Evolutionary conservation across 92 coral and sea anemone species (phyloP).

Genomic region (Palythoa caribaeorum): DNA sequence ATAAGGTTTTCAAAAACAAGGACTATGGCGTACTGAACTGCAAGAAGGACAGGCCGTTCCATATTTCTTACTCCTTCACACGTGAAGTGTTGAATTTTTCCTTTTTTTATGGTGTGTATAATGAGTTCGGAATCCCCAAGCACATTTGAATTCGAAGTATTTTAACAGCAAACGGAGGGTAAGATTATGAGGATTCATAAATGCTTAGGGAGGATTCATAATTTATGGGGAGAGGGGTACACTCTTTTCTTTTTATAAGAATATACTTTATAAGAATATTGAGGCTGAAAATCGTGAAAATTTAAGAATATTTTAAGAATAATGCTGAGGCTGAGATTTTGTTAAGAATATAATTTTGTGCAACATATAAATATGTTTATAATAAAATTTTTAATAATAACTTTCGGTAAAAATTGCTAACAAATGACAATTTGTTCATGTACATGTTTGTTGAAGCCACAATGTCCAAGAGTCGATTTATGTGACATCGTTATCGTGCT

Average conservation of each 20-base stretch:
- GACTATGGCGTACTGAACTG: constrained; percentile 6
- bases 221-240: neutral
- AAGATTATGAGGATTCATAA: neutral
- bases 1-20: constrained; percentile 10
- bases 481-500: neutral
- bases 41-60: neutral
- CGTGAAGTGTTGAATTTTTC: constrained; percentile 1
- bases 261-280: neutral
- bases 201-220: neutral
- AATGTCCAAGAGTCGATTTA: neutral
- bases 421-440: neutral
- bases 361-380: too few species aligned
- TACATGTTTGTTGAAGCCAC: neutral
- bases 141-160: constrained; percentile 28
- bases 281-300: too few species aligned
- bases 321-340: too few species aligned
- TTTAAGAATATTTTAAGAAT: too few species aligned
- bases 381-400: too few species aligned
- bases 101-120: constrained; percentile 23
- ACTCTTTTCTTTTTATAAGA: neutral
- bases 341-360: too few species aligned
- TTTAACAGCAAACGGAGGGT: constrained; percentile 12
- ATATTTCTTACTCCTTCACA: constrained; percentile 1
- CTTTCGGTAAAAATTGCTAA: constrained; percentile 20
- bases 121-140: constrained; percentile 32